A percentile compares a stretch with the other conserved stretches of the same genome.
Evolutionary conservation across 2,797 vertebrate genomes (phyloP).

Genomic region (Potorous gilbertii): DNA sequence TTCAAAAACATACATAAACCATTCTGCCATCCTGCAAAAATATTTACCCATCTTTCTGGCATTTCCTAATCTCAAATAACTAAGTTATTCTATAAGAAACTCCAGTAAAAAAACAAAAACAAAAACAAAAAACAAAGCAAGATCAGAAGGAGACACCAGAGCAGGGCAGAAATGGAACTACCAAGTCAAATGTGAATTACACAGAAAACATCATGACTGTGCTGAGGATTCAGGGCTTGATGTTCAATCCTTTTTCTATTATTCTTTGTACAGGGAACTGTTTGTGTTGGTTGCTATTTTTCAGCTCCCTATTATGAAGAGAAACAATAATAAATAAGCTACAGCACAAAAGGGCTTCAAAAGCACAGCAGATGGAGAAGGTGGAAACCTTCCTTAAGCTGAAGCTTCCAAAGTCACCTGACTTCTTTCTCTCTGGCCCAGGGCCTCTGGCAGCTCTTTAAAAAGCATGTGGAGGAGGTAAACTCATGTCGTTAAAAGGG

Average conservation of each 20-base stretch:
- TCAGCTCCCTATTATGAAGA: not conserved
- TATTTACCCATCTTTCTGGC: constrained; percentile 1
- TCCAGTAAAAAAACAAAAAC: not conserved
- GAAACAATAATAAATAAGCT: not conserved
- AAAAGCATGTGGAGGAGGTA: not conserved
- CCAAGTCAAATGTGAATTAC: not conserved
- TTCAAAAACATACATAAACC: constrained; percentile 1
- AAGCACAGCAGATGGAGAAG: not conserved
- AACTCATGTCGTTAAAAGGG: not conserved
- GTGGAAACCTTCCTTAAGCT: not conserved
- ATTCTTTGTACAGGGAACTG: not conserved
- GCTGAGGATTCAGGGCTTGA: not conserved
- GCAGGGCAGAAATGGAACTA: not conserved
- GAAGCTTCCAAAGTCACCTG: not conserved
- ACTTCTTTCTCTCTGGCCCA: constrained; percentile 12
- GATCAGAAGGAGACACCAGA: not conserved
- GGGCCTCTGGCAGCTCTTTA: not conserved
- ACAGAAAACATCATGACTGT: not conserved
- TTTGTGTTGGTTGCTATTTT: not conserved
- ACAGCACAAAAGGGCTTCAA: not conserved
- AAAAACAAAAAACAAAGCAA: not conserved
- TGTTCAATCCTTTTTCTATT: not conserved
- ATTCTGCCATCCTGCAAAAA: not conserved
- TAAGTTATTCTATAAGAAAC: constrained; percentile 24
- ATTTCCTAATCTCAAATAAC: constrained; percentile 40